Conservation (phyloP, 2,888 invertebrate species). For the Ellobium chinense region DNA sequence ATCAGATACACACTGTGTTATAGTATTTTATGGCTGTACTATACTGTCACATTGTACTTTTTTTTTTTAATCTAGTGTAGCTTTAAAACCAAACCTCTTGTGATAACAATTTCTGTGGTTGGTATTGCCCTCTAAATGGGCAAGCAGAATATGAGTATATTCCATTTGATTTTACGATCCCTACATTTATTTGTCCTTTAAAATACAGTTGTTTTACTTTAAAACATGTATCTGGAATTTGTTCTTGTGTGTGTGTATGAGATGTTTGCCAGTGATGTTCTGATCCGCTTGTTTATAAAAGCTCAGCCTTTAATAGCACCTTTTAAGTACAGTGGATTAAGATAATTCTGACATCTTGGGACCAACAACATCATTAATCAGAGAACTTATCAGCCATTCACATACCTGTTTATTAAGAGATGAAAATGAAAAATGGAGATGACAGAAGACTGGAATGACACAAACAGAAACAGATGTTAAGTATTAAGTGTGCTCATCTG, state of each 20-base stretch:
- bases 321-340: too few relatives aligned
- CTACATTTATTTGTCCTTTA: slow-evolving; percentile 24
- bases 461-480: too few relatives aligned
- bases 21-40: slow-evolving; percentile 7
- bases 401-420: too few relatives aligned
- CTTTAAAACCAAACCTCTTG: slow-evolving; percentile 25
- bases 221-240: not conserved
- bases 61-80: slow-evolving; percentile 19
- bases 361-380: too few relatives aligned
- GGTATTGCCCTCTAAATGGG: not conserved
- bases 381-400: too few relatives aligned
- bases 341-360: too few relatives aligned
- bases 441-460: too few relatives aligned
- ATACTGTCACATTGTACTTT: not conserved
- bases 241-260: not conserved
- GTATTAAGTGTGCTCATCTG: too few relatives aligned
- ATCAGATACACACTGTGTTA: not conserved
- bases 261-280: not conserved
- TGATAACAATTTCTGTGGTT: slow-evolving; percentile 15
- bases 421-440: too few relatives aligned
- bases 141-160: slow-evolving; percentile 10
- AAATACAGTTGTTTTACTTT: slow-evolving; percentile 24
- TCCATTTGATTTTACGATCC: slow-evolving; percentile 33
- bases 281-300: too few relatives aligned
- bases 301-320: too few relatives aligned